phyloP scores from a whole-genome alignment of 2,888 invertebrate genomes.

The Drosophila buzzatii region DNA sequence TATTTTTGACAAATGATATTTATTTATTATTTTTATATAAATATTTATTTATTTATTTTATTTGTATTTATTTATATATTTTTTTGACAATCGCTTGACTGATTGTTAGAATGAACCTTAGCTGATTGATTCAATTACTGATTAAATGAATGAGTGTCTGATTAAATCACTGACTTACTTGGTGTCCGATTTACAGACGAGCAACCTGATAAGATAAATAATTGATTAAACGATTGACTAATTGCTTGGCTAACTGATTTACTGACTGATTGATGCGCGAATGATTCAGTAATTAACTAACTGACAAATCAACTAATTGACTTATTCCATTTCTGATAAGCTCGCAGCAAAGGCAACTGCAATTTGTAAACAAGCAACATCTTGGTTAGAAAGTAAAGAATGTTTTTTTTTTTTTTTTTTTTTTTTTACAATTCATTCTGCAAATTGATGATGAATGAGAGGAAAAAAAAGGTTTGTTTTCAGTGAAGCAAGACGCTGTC shows the following conservation, averaged over 20 bases:
- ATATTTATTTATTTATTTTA: no score
- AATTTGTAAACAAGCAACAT: neutral
- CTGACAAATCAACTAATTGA: conserved; percentile 1
- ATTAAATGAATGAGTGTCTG: neutral
- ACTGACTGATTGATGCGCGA: neutral
- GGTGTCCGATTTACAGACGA: neutral
- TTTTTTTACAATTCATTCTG: neutral
- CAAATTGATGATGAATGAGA: neutral
- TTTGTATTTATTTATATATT: no score
- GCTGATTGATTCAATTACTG: neutral
- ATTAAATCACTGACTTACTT: neutral
- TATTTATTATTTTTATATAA: no score
- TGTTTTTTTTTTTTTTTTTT: no score
- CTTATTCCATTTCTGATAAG: neutral
- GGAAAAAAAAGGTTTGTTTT: neutral
- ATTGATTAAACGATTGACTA: neutral
- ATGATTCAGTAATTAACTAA: neutral
- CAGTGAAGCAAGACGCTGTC: neutral
- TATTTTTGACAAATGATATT: no score
- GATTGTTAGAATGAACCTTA: neutral
- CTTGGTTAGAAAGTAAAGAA: neutral
- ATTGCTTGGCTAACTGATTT: neutral
- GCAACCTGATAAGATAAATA: neutral
- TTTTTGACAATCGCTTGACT: neutral
- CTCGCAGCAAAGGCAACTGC: neutral